A percentile compares a stretch with the other conserved stretches of the same genome.
Conservation (phyloP, 2,888 invertebrate genomes). For the Lumbricus terrestris region DNA sequence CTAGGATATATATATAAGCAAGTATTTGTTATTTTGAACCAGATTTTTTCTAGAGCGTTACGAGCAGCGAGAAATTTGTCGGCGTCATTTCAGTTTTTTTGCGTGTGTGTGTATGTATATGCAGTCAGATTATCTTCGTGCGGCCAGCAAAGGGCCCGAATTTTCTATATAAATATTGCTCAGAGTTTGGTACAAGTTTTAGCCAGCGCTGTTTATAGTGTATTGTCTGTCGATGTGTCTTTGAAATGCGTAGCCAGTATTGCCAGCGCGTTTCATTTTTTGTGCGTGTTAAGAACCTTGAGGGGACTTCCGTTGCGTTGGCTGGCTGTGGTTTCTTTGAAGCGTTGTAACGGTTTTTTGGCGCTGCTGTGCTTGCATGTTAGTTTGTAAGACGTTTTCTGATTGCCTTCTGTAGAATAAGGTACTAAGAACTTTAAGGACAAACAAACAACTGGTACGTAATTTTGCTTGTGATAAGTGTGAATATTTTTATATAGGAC, state of each 20-base stretch:
- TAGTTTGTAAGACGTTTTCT: slow-evolving; percentile 9
- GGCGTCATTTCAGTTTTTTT: neutral
- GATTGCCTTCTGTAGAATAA: slow-evolving; percentile 11
- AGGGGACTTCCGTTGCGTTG: neutral
- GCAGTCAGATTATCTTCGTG: neutral
- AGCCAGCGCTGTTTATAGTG: neutral
- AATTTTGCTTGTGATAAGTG: slow-evolving; percentile 12
- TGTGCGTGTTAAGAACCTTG: neutral
- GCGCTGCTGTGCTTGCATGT: neutral
- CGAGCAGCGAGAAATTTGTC: neutral
- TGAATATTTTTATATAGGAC: slow-evolving; percentile 13
- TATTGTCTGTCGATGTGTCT: neutral
- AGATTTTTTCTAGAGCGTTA: neutral
- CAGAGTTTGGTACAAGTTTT: neutral
- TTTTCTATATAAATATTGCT: slow-evolving; percentile 3
- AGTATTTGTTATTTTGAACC: slow-evolving; percentile 3
- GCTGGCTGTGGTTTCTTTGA: neutral
- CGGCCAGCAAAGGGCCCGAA: neutral
- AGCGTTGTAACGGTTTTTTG: neutral
- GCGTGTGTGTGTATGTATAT: too few relatives aligned
- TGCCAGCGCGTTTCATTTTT: neutral
- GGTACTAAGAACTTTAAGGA: neutral
- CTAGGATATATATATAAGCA: slow-evolving; percentile 3
- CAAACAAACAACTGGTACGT: slow-evolving; percentile 4
- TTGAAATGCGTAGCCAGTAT: neutral